Evolutionary conservation across 1,140 invertebrate genomes (phyloP), one percentile per base, ranked within the genome.

Genomic region (Conopomorpha cramerella): DNA sequence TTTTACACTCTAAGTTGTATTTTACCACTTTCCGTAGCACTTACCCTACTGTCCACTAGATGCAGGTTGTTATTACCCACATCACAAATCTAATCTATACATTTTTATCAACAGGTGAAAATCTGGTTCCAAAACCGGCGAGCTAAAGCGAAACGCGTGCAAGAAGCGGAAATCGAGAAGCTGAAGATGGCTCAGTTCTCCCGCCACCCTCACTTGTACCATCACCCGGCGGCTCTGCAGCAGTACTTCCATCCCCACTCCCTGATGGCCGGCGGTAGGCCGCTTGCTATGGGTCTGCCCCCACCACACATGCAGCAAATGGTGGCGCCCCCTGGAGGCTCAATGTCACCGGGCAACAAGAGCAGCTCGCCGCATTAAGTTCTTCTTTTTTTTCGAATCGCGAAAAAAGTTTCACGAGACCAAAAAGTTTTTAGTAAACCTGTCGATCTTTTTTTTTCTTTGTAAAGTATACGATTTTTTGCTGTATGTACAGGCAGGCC

Each of bases 51-150:
- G n/a, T n/a, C n/a, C n/a, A n/a, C n/a, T n/a, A n/a, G n/a, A n/a
- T n/a, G n/a, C n/a, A n/a, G n/a, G n/a, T n/a, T n/a, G n/a, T n/a
- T n/a, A n/a, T n/a, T n/a, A n/a, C n/a, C n/a, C n/a, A n/a, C n/a
- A n/a, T n/a, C n/a, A n/a, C n/a, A n/a, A n/a, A n/a, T n/a, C n/a
- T n/a, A n/a, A n/a, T n/a, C n/a, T n/a, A n/a, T n/a, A n/a, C n/a
- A n/a, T n/a, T n/a, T n/a, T n/a, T n/a, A n/a, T n/a, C n/a, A n/a
- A n/a, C 81, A 92, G 87, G 91, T 95, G 35, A 97, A 96, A 84
- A 98, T 96, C 51, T 98, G 95, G 95, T 98, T 97, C 71, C 95
- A 98, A 86, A 98, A 98, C 71, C 84, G 95, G 4, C 79, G 95
- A 27, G 95, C 95, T 33, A 97, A 98, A 76, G 91, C 92, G 47